These are phyloP conservation scores for Eptesicus fuscus DNA, from an alignment of 2,113 vertebrate genomes.

Conservation along the genomic window DNA sequence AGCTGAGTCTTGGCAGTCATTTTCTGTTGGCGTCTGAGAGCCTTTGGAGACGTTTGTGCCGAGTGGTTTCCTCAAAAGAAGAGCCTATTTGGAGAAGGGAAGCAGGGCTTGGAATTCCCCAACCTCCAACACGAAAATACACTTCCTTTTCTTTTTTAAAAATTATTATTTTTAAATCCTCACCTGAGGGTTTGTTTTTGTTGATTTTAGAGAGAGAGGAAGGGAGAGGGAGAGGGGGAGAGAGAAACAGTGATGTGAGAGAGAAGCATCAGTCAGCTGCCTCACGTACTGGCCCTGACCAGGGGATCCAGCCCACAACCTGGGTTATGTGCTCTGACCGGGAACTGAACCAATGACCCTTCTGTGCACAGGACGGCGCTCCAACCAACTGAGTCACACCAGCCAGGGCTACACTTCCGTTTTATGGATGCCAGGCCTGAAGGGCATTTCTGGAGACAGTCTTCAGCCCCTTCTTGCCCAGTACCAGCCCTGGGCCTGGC, in stretches of 20 bases:
- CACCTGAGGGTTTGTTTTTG: neutral
- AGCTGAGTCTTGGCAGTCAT: neutral
- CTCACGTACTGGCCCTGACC: neutral
- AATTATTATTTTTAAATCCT: neutral
- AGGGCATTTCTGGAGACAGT: neutral
- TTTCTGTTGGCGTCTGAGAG: neutral
- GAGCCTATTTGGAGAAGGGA: neutral
- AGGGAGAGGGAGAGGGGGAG: neutral
- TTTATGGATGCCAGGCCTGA: neutral
- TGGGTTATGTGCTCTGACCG: neutral
- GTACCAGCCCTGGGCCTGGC: neutral
- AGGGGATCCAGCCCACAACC: no score
- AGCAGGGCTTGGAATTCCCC: conserved; percentile 25
- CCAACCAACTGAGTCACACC: neutral
- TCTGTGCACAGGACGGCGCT: neutral
- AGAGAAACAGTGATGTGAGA: neutral
- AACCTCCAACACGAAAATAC: neutral
- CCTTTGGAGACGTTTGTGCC: neutral
- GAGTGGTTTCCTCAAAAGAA: neutral
- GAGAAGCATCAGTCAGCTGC: neutral
- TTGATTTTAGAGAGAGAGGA: neutral
- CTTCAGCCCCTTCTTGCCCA: neutral
- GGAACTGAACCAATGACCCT: neutral
- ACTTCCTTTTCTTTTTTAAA: conserved; percentile 14
- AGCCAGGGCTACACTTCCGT: neutral